phyloP scores from a whole-genome alignment of 64 coral and sea anemone species.

The Acropora tenuis region DNA sequence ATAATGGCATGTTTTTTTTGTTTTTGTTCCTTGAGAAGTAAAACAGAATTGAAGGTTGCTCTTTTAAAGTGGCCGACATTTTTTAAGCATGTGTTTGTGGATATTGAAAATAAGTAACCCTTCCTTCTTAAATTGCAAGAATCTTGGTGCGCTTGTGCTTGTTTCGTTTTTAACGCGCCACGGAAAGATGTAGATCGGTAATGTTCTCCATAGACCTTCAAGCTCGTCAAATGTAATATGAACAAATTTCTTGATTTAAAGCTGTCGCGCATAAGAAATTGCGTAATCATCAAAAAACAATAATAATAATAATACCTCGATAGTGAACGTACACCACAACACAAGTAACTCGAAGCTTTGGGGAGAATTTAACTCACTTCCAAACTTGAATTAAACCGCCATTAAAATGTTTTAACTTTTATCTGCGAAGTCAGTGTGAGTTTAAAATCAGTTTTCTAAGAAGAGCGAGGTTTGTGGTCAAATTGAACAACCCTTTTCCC shows the following conservation, averaged over 20 bases:
- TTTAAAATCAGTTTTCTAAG: not conserved
- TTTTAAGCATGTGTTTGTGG: not conserved
- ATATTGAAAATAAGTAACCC: no score
- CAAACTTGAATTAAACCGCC: not conserved
- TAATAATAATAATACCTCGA: not conserved
- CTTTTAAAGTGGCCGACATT: not conserved
- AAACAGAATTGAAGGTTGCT: slow-evolving; percentile 7
- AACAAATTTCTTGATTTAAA: not conserved
- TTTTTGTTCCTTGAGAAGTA: no score
- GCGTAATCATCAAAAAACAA: not conserved
- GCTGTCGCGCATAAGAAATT: not conserved
- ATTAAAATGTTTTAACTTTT: not conserved
- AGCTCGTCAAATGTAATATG: not conserved
- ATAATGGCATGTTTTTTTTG: not conserved
- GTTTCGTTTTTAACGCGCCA: not conserved
- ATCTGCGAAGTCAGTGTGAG: not conserved
- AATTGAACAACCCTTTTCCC: no score
- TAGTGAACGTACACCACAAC: not conserved
- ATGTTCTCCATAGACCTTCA: not conserved
- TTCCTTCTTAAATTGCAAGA: no score
- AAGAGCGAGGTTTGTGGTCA: no score
- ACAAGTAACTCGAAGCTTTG: not conserved
- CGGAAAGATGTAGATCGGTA: not conserved
- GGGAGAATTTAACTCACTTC: not conserved
- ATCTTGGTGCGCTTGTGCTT: no score